Percentiles rank a stretch among this genome's conserved stretches.
Conservation (phyloP, 2,888 invertebrate species). For the Gymnoscelis rufifasciata region DNA sequence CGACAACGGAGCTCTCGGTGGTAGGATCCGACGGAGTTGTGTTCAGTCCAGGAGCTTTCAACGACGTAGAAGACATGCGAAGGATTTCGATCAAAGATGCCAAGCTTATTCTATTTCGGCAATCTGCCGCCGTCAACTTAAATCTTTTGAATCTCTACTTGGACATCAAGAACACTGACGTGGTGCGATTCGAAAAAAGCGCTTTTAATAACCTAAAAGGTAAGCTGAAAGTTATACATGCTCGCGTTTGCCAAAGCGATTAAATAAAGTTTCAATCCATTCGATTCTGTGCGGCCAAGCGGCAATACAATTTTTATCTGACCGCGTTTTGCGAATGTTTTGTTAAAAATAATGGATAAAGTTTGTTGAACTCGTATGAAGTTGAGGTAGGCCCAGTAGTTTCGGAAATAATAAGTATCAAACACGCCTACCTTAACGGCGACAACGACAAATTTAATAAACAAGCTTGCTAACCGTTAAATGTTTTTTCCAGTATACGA, state of each 20-base stretch:
- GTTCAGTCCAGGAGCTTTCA: slow-evolving; percentile 78
- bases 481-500: too few species aligned
- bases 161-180: slow-evolving; percentile 79
- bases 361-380: too few species aligned
- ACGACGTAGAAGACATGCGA: slow-evolving; percentile 72
- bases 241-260: neutral
- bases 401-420: too few species aligned
- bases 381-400: too few species aligned
- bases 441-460: too few species aligned
- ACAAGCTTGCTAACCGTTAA: too few species aligned
- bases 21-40: slow-evolving; percentile 76
- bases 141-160: slow-evolving; percentile 79
- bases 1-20: slow-evolving; percentile 79
- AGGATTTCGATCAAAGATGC: slow-evolving; percentile 76
- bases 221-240: slow-evolving; percentile 31
- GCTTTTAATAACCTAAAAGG: slow-evolving; percentile 82
- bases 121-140: slow-evolving; percentile 80
- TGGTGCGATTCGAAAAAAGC: slow-evolving; percentile 80
- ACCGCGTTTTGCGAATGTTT: neutral
- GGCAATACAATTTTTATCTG: neutral
- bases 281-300: neutral
- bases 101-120: slow-evolving; percentile 74
- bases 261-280: neutral
- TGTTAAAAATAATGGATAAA: too few species aligned
- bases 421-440: too few species aligned